Base-by-base conservation (phyloP, 2,888 invertebrate genomes). In the Pristionchus fissidentatus region DNA sequence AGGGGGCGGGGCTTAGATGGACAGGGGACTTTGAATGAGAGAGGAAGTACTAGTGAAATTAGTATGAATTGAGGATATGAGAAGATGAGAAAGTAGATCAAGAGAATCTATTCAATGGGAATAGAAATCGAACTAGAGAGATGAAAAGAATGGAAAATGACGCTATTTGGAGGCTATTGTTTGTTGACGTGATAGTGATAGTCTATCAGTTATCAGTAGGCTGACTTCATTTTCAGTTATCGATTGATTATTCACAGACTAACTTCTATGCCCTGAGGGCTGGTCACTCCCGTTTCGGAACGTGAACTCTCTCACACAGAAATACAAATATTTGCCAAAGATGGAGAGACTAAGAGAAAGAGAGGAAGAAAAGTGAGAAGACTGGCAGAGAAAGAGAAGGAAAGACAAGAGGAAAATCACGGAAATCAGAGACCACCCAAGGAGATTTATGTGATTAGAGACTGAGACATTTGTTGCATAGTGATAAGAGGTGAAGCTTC, bases 251-350 rank as follows among this genome's bases (percentile, higher is more conserved):
- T 32, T 35, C 29, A 8, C 43, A 26, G 43, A 22, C 46, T 80
- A 7, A 19, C 10, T 43, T 46, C 35, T 60, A 22, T 60, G 7
- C 35, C 78, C 55, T 26, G 19, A 38, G 66, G 66, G 66, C 35
- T 35, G 66, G 66, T 66, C 66, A 66, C 66, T 66, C 66, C 35
- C 38, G 38, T 35, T 66, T 7, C 19, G 19, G 32, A 60, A 80
- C 80, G 80, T 80, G 80, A 80, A 80, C 80, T 43, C 60, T 60
- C 57, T 57, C n/a, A n/a, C n/a, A n/a, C n/a, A 60, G 80, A 55
- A 66, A 80, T 43, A 80, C 80, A 80, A 80, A 80, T 80, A 80
- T 80, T 80, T 80, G 80, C 80, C 80, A 80, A 80, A 80, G 80
- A 80, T 80, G 80, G 80, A n/a, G 32, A 43, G 78, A 78, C 52